phyloP scores from a whole-genome alignment of 2,888 invertebrate species.

The Osmoderma eremita region DNA sequence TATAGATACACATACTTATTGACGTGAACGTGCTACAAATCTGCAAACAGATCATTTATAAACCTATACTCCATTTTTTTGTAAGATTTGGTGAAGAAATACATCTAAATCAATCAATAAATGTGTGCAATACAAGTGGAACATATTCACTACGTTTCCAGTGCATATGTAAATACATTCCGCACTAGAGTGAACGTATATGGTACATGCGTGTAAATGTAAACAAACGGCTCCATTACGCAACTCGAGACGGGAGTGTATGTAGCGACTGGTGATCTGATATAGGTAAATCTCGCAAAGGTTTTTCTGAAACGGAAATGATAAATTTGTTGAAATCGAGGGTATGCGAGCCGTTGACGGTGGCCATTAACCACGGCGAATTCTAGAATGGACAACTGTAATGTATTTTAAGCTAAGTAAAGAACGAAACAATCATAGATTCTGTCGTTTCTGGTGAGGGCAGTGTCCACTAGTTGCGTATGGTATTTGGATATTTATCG shows the following conservation, averaged over 20 bases:
- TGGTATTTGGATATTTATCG: no score
- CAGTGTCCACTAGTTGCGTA: no score
- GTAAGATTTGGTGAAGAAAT: not conserved
- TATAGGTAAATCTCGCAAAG: constrained; percentile 28
- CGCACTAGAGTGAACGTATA: no score
- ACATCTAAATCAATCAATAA: not conserved
- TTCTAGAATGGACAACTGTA: constrained; percentile 21
- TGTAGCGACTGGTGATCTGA: constrained; percentile 12
- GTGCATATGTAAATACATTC: not conserved
- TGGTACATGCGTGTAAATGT: not conserved
- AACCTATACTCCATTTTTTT: not conserved
- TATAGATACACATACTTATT: no score
- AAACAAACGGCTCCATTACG: constrained; percentile 12
- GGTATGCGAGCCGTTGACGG: constrained; percentile 7
- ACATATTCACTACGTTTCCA: not conserved
- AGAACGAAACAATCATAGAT: no score
- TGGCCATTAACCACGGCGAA: constrained; percentile 19
- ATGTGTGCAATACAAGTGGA: not conserved
- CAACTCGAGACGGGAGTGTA: not conserved
- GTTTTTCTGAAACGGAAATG: constrained; percentile 34
- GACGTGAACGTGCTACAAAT: no score
- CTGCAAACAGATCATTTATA: no score
- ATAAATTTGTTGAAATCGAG: constrained; percentile 28
- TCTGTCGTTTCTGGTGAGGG: no score
- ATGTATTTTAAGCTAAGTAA: no score